phyloP scores from a whole-genome alignment of 2,797 vertebrate species.

The Neopelma chrysocephalum region DNA sequence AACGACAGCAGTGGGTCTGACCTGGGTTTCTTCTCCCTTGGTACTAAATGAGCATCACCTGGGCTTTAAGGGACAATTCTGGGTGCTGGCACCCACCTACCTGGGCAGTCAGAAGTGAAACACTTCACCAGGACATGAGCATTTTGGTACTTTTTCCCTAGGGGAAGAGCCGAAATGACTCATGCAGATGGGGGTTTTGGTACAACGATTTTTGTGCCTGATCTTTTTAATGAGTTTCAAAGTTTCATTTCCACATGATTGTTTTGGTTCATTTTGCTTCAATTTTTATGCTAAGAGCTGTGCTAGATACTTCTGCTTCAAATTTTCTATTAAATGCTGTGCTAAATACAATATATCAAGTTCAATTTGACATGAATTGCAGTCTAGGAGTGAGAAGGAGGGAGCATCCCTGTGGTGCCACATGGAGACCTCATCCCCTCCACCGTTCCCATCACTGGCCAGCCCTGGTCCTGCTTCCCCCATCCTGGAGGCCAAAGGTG shows the following conservation, averaged over 20 bases:
- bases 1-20: fast-evolving
- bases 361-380: fast-evolving
- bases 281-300: neutral
- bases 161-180: neutral
- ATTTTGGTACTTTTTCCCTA: neutral
- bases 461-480: neutral
- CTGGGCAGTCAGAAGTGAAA: neutral
- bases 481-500: neutral
- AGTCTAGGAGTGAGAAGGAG: neutral
- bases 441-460: fast-evolving
- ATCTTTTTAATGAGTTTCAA: neutral
- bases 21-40: neutral
- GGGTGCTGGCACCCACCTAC: neutral
- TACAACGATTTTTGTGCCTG: neutral
- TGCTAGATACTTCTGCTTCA: neutral
- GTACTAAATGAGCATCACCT: neutral
- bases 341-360: neutral
- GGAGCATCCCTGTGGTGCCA: neutral
- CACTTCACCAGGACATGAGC: fast-evolving
- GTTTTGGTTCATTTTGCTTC: neutral
- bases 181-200: neutral
- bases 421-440: neutral
- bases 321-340: neutral
- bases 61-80: neutral
- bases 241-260: constrained; percentile 40